Evolutionary conservation across 2,888 invertebrate species (phyloP), one percentile per base, ranked within the genome.

Genomic region (Sicus ferrugineus): DNA sequence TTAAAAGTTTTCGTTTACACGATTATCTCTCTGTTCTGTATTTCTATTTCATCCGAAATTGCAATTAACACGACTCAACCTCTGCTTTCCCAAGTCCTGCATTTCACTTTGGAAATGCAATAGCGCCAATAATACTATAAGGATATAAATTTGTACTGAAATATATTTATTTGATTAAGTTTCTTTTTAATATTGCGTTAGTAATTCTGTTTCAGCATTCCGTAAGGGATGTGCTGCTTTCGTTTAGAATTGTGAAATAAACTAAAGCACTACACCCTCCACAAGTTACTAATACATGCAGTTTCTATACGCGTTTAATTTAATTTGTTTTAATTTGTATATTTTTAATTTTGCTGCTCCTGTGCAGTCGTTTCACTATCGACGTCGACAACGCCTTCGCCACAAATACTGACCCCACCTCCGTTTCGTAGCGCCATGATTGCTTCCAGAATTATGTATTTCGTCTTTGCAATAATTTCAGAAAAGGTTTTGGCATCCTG

Each of bases 401-500:
- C n/a, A 31, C n/a, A 6, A 30, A 21, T 3, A 64, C 19, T 28
- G 23, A 14, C 23, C 11, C 3, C 26, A 28, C 54, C 26, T 7
- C 11, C 42, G 23, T 19, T 74, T 73, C 56, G 21, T 0, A 77
- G 69, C 0, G 74, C 74, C 0, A 76, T 54, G 56, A 83, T 80
- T n/a, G 81, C 79, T 67, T 84, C 79, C 68, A 84, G 61, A 34
- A 84, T 77, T 46, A 80, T 76, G 26, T 77, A 75, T 74, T 83
- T 85, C 2, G 85, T 81, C 68, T 79, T 82, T 31, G 64, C 62
- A 2, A 85, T 77, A 5, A 84, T 82, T 34, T 81, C 80, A 62
- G 80, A 79, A 68, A 84, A 85, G 19, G 79, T 77, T 69, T 81
- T 81, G 2, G 77, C 72, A 74, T 85, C 85, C n/a, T 75, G 77